phyloP scores from a whole-genome alignment of 2,888 invertebrate genomes.

The Rhyacophila evoluta region DNA sequence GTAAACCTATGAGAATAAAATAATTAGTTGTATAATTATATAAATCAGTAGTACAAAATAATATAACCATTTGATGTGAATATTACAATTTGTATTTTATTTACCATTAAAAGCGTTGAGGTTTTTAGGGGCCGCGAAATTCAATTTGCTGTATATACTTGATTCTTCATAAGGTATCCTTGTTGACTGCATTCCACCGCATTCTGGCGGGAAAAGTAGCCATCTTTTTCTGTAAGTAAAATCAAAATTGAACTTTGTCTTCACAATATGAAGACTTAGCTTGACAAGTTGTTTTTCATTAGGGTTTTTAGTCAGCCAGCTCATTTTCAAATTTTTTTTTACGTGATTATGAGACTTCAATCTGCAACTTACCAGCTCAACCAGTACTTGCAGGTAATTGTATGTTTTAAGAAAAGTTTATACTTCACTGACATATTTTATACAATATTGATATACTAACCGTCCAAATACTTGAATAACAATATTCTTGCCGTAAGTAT shows the following conservation, averaged over 20 bases:
- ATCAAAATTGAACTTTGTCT: too few species aligned
- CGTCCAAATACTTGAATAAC: slow-evolving; percentile 90
- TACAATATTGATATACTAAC: slow-evolving; percentile 67
- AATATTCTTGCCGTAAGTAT: slow-evolving; percentile 94
- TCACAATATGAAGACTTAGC: too few species aligned
- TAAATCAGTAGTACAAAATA: too few species aligned
- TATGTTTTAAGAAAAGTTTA: too few species aligned
- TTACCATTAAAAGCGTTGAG: slow-evolving; percentile 67
- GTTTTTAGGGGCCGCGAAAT: slow-evolving; percentile 78
- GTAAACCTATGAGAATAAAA: slow-evolving; percentile 40
- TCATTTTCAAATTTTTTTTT: too few species aligned
- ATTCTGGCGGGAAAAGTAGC: slow-evolving; percentile 89
- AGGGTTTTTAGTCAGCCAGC: too few species aligned
- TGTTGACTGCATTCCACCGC: slow-evolving; percentile 78
- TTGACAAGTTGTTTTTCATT: too few species aligned
- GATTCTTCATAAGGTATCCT: slow-evolving; percentile 97
- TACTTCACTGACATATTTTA: too few species aligned
- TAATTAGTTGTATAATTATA: not conserved
- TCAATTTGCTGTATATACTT: slow-evolving; percentile 88
- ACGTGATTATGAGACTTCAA: too few species aligned
- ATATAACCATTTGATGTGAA: not conserved
- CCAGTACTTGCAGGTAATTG: too few species aligned
- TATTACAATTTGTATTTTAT: slow-evolving; percentile 35
- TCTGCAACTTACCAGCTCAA: too few species aligned
- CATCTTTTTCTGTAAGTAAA: slow-evolving; percentile 88